Evolutionary conservation across 2,797 vertebrate genomes (phyloP).

Genomic region (Dicrostonyx torquatus): DNA sequence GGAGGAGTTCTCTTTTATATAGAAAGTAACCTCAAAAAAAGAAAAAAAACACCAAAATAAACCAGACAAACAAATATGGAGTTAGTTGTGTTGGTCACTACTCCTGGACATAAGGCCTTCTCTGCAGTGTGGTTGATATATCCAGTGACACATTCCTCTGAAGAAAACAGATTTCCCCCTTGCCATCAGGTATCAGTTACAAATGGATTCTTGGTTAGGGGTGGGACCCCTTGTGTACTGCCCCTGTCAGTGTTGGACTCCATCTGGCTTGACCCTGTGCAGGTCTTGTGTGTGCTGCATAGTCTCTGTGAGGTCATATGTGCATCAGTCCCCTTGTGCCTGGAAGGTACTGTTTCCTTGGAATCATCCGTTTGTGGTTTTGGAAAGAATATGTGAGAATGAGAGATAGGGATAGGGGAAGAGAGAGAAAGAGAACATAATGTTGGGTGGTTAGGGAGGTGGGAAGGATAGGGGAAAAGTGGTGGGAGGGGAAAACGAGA

Average conservation of each 20-base stretch:
- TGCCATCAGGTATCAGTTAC: neutral
- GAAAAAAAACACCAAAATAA: neutral
- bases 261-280: neutral
- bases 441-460: no score
- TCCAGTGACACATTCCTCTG: neutral
- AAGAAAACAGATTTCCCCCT: neutral
- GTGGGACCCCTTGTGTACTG: no score
- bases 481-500: neutral
- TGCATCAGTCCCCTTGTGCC: neutral
- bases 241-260: neutral
- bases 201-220: neutral
- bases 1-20: neutral
- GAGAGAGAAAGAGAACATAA: neutral
- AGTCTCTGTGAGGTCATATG: no score
- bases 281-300: neutral
- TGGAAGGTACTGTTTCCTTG: neutral
- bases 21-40: neutral
- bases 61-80: neutral
- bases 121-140: neutral
- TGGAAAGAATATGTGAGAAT: neutral
- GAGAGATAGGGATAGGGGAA: neutral
- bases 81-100: neutral
- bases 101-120: neutral
- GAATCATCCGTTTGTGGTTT: neutral
- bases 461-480: neutral